Evolutionary conservation across 2,888 invertebrate species (phyloP).

Genomic region (Caenorhabditis afra): DNA sequence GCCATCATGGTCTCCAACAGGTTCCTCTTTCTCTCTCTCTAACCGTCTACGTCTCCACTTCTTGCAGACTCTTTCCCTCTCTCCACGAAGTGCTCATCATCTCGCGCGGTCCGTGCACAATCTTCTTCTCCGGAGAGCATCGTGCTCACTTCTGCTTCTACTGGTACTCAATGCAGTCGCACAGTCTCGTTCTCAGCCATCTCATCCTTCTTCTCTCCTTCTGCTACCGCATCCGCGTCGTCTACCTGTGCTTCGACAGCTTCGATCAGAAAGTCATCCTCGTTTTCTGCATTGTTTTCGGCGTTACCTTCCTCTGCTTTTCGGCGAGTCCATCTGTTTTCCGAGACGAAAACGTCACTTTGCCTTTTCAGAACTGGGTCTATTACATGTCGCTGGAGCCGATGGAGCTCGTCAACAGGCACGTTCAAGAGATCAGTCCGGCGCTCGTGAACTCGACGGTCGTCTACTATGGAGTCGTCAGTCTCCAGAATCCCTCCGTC

Average conservation of each 20-base stretch:
- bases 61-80: not conserved
- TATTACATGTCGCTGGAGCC: constrained; percentile 2
- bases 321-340: not conserved
- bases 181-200: not conserved
- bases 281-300: not conserved
- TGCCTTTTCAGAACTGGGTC: not conserved
- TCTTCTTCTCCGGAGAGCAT: not conserved
- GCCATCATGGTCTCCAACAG: not conserved
- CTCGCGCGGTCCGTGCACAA: not conserved
- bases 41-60: not conserved
- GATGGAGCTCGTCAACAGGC: not conserved
- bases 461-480: not conserved
- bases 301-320: not conserved
- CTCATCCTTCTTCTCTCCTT: not conserved
- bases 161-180: not conserved
- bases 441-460: not conserved
- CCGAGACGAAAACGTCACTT: not conserved
- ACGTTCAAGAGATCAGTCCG: not conserved
- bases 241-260: not conserved
- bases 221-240: not conserved
- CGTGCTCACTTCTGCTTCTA: not conserved
- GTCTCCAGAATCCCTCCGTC: not conserved
- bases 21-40: too few relatives aligned
- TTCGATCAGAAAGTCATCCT: not conserved
- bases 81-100: not conserved